A percentile compares a stretch with the other conserved stretches of the same genome.
These are phyloP conservation scores for Cheilinus undulatus DNA, from an alignment of 2,113 vertebrate species.

Conservation along the genomic window DNA sequence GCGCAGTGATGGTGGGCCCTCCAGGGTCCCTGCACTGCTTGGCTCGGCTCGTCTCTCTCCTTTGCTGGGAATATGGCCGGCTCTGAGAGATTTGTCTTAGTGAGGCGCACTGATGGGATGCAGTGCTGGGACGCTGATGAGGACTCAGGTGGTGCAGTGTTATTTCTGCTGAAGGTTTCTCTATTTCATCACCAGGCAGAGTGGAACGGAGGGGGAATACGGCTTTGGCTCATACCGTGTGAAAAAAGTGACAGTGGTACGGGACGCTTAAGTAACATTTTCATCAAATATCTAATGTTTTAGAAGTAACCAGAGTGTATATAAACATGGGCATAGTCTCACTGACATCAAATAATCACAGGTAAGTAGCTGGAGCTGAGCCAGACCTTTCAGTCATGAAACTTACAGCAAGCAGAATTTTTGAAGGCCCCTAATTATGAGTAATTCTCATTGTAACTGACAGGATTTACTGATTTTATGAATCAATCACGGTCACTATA, in stretches of 20 bases:
- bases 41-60: conserved; percentile 61
- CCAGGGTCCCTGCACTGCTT: conserved; percentile 68
- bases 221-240: conserved; percentile 9
- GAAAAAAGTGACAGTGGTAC: conserved; percentile 3
- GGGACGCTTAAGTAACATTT: conserved; percentile 7
- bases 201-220: conserved; percentile 38
- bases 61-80: conserved; percentile 77
- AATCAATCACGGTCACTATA: too few relatives aligned
- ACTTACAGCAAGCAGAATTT: too few relatives aligned
- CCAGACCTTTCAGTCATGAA: too few relatives aligned
- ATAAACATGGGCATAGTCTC: too few relatives aligned
- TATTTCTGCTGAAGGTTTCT: conserved; percentile 79
- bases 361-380: too few relatives aligned
- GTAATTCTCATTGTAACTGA: too few relatives aligned
- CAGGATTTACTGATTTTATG: too few relatives aligned
- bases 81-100: conserved; percentile 82
- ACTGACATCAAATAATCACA: too few relatives aligned
- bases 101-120: conserved; percentile 79
- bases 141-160: conserved; percentile 81
- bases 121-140: conserved; percentile 75
- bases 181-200: conserved; percentile 76
- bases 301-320: too few relatives aligned
- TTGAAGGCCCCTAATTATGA: too few relatives aligned
- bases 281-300: conserved; percentile 5
- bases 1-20: conserved; percentile 69